Evolutionary conservation across 2,888 invertebrate species (phyloP).

Genomic region (Calameuta idolon): DNA sequence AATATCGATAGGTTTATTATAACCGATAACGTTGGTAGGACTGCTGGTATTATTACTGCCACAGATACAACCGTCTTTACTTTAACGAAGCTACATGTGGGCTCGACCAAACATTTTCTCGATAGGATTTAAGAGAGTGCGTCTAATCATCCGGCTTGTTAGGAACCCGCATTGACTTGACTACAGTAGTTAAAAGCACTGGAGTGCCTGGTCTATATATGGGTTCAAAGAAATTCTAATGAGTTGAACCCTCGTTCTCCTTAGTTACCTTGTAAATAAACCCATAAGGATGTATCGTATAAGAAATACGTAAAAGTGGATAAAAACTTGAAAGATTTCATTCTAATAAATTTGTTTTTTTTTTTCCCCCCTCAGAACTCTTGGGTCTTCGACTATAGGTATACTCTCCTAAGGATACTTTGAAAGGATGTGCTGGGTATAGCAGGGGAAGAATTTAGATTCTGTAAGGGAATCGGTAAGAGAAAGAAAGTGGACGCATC

Average conservation of each 20-base stretch:
- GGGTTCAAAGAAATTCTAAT: conserved; percentile 62
- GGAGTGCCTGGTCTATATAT: conserved; percentile 27
- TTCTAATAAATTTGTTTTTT: neutral
- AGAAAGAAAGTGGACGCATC: conserved; percentile 32
- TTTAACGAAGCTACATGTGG: neutral
- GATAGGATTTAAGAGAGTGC: conserved; percentile 1
- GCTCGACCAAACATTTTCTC: neutral
- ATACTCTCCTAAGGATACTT: neutral
- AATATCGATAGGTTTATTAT: neutral
- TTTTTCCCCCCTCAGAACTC: neutral
- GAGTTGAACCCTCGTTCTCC: conserved; percentile 31
- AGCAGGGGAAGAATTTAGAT: neutral
- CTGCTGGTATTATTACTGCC: neutral
- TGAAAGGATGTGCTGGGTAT: neutral
- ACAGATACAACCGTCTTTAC: neutral
- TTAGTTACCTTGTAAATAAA: neutral
- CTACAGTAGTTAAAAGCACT: conserved; percentile 10
- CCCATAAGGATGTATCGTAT: neutral
- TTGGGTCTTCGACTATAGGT: neutral
- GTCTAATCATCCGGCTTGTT: neutral
- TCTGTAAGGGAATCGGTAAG: neutral
- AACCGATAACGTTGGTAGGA: neutral
- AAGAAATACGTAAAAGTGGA: neutral
- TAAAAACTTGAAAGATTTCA: neutral
- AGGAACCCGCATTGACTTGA: conserved; percentile 16